Percentiles rank a stretch among this genome's conserved stretches.
phyloP scores from a whole-genome alignment of 2,797 vertebrate species.

The Gymnodraco acuticeps region DNA sequence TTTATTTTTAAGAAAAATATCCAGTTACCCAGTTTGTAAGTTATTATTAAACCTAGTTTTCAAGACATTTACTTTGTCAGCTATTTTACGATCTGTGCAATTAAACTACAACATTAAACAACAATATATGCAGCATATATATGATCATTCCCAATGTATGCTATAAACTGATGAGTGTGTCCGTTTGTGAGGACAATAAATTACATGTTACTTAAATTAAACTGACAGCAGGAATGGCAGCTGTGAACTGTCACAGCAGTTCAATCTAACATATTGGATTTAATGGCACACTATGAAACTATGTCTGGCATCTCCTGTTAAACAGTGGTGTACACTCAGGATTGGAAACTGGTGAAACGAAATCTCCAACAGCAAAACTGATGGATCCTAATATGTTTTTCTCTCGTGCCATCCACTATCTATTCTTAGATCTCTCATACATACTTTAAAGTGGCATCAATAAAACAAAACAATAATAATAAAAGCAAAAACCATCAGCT shows the following conservation, averaged over 20 bases:
- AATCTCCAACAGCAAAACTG: constrained; percentile 11
- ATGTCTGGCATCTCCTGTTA: constrained; percentile 1
- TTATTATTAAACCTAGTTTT: background rate
- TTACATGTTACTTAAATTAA: background rate
- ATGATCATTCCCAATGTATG: background rate
- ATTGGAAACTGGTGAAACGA: constrained; percentile 25
- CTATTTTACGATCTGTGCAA: background rate
- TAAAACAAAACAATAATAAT: background rate
- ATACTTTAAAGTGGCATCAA: background rate
- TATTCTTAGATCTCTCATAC: constrained; percentile 17
- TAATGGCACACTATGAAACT: constrained; percentile 18
- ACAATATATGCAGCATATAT: background rate
- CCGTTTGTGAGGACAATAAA: background rate
- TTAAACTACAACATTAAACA: background rate
- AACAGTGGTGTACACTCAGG: background rate
- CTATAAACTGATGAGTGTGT: background rate
- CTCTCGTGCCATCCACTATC: background rate
- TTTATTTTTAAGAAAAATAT: constrained; percentile 26
- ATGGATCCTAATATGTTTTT: constrained; percentile 16
- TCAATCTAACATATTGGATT: constrained; percentile 7
- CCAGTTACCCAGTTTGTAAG: background rate
- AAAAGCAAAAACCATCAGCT: background rate
- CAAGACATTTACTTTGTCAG: background rate
- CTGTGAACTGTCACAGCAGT: background rate
- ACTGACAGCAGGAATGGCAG: background rate